A percentile compares a stretch with the other conserved stretches of the same genome.
phyloP scores from a whole-genome alignment of 2,888 invertebrate species.

The Mythimna ferrago region DNA sequence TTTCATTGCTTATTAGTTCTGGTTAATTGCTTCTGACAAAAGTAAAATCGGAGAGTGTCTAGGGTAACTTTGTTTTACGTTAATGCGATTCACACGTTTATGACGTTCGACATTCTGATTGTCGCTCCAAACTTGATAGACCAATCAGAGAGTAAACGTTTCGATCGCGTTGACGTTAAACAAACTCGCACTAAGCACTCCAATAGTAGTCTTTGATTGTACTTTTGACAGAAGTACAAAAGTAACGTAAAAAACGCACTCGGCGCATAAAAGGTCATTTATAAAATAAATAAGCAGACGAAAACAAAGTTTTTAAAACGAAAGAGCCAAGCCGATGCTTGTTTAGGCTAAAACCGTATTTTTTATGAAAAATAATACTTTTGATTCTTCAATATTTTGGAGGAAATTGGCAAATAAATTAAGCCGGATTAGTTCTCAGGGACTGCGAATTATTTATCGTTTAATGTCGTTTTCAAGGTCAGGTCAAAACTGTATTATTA shows the following conservation, averaged over 20 bases:
- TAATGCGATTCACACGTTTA: too few species aligned
- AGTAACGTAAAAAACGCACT: too few species aligned
- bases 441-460: slow-evolving; percentile 15
- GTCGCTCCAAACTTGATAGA: too few species aligned
- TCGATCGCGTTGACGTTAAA: too few species aligned
- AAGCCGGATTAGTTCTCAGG: slow-evolving; percentile 31
- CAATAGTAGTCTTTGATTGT: too few species aligned
- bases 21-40: neutral
- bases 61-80: too few species aligned
- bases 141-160: too few species aligned
- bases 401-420: slow-evolving; percentile 46
- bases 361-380: neutral
- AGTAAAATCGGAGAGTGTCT: too few species aligned
- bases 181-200: too few species aligned
- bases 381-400: slow-evolving; percentile 8
- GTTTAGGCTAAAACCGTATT: neutral
- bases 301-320: neutral
- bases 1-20: too few species aligned
- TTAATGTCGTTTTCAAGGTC: slow-evolving; percentile 9
- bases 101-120: too few species aligned
- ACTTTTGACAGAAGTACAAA: too few species aligned
- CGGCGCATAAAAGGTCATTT: neutral
- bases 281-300: neutral
- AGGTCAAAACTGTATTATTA: neutral
- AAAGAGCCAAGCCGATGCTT: neutral